These are phyloP conservation scores for Oreonectes daqikongensis DNA, from an alignment of 2,797 vertebrate species.

Conservation along the genomic window DNA sequence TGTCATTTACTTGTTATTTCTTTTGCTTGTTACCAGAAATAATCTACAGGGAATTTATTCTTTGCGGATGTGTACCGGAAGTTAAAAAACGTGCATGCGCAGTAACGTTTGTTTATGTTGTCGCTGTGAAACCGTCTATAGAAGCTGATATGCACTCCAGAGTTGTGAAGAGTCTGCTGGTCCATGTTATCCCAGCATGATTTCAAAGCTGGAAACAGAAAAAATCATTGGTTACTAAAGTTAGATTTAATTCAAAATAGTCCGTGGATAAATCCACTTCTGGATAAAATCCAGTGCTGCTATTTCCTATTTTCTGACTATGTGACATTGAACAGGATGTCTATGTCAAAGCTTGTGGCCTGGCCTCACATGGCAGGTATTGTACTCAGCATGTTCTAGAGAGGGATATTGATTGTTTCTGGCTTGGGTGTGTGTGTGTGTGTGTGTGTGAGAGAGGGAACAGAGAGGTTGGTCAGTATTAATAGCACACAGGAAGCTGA, in stretches of 20 bases:
- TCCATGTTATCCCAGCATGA: too few species aligned
- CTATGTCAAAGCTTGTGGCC: background rate
- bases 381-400: constrained; percentile 24
- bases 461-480: constrained; percentile 44
- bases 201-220: too few species aligned
- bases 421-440: background rate
- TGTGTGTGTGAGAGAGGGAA: background rate
- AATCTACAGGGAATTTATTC: too few species aligned
- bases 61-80: too few species aligned
- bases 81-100: too few species aligned
- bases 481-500: constrained; percentile 44
- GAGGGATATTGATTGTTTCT: constrained; percentile 25
- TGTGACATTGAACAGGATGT: background rate
- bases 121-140: too few species aligned
- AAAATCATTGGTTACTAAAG: background rate
- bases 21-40: too few species aligned
- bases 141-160: too few species aligned
- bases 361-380: constrained; percentile 22
- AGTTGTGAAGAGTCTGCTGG: too few species aligned
- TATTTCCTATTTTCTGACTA: background rate
- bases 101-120: too few species aligned
- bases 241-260: background rate
- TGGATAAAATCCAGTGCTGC: constrained; percentile 4
- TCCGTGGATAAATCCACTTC: background rate
- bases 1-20: too few species aligned